Percentiles rank a stretch among this genome's conserved stretches.
phyloP scores from a whole-genome alignment of 1,140 invertebrate species.

The Pachypeltis micranthus region DNA sequence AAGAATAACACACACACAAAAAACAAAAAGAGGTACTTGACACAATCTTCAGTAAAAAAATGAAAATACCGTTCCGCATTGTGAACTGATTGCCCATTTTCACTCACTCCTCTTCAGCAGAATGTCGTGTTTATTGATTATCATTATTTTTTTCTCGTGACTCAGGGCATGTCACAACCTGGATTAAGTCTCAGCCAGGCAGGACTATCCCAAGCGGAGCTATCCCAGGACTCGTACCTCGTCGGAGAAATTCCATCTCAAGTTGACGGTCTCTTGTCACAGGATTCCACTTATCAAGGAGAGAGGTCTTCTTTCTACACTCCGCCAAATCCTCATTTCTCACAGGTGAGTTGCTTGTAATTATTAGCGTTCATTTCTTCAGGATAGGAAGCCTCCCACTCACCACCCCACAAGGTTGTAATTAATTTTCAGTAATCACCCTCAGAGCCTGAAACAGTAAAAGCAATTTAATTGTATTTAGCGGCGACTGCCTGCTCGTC shows the following conservation, averaged over 20 bases:
- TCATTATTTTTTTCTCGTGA: slow-evolving; percentile 10
- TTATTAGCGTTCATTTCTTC: background rate
- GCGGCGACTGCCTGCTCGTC: background rate
- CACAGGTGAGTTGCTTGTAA: background rate
- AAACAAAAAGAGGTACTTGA: too few relatives aligned
- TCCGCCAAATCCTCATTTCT: slow-evolving; percentile 38
- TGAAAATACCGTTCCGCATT: too few relatives aligned
- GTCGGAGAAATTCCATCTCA: slow-evolving; percentile 83
- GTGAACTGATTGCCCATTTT: too few relatives aligned
- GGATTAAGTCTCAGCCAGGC: slow-evolving; percentile 51
- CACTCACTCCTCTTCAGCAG: too few relatives aligned
- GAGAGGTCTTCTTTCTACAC: slow-evolving; percentile 57
- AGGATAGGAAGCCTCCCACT: too few relatives aligned
- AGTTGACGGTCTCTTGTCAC: slow-evolving; percentile 84
- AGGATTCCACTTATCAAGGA: slow-evolving; percentile 87
- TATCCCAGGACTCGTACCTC: slow-evolving; percentile 77
- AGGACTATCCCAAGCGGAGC: slow-evolving; percentile 63
- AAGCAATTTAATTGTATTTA: background rate
- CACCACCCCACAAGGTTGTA: too few relatives aligned
- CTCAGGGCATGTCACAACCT: slow-evolving; percentile 58
- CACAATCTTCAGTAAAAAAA: too few relatives aligned
- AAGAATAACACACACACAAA: too few relatives aligned
- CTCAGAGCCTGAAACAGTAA: too few relatives aligned
- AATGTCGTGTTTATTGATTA: background rate
- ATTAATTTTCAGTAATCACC: too few relatives aligned